Evolutionary conservation across 1,140 invertebrate genomes (phyloP).

Genomic region (Drosophila nigromelanica): DNA sequence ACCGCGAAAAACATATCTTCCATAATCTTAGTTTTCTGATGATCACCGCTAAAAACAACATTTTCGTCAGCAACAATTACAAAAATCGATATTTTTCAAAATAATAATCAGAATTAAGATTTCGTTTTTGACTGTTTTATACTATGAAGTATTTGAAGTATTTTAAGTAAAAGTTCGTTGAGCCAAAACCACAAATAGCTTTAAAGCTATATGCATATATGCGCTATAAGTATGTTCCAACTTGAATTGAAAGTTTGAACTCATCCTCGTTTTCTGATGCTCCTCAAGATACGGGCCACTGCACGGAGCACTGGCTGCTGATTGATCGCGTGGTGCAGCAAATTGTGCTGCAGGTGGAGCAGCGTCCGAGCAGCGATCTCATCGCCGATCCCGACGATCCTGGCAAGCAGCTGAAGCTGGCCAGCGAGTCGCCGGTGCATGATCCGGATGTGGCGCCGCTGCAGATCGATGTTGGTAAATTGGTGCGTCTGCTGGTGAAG

Average conservation of each 20-base stretch:
- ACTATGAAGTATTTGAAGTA: too few relatives aligned
- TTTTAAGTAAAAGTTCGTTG: neutral
- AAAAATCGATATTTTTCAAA: too few relatives aligned
- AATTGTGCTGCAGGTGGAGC: conserved; percentile 92
- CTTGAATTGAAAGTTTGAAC: too few relatives aligned
- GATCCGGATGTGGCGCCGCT: conserved; percentile 94
- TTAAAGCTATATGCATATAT: too few relatives aligned
- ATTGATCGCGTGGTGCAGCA: conserved; percentile 98
- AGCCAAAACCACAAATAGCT: neutral
- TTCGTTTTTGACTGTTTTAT: too few relatives aligned
- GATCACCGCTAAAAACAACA: too few relatives aligned
- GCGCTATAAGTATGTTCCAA: too few relatives aligned
- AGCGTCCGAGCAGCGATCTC: conserved; percentile 79
- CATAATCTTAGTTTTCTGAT: too few relatives aligned
- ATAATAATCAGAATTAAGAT: too few relatives aligned
- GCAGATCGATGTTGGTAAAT: conserved; percentile 95
- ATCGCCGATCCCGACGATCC: conserved; percentile 73
- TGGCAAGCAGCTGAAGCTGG: conserved; percentile 58
- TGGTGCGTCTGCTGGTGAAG: conserved; percentile 95
- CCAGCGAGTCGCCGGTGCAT: conserved; percentile 83
- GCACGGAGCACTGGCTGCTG: conserved; percentile 96
- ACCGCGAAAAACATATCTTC: too few relatives aligned
- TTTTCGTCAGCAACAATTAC: too few relatives aligned
- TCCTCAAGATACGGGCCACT: conserved; percentile 88
- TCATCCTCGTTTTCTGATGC: neutral